phyloP scores from a whole-genome alignment of 2,113 vertebrate genomes.

The Ceyx margarethae region DNA sequence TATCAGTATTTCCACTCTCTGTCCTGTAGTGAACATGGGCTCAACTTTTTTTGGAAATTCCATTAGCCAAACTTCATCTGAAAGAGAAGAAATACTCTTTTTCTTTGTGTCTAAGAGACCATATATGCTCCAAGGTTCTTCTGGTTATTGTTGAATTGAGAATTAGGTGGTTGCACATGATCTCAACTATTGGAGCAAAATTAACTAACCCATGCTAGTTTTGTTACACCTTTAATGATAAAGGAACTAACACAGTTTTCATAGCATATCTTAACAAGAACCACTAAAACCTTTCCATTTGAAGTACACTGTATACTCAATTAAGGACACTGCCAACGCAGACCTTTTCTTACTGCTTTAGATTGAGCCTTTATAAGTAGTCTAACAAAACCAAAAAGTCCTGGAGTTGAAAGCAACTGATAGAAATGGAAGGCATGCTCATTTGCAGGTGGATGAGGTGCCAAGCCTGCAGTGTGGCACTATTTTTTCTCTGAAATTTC shows the following conservation, averaged over 20 bases:
- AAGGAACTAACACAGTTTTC: background rate
- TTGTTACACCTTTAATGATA: background rate
- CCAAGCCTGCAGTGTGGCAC: background rate
- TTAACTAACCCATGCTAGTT: background rate
- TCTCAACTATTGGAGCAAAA: background rate
- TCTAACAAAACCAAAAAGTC: background rate
- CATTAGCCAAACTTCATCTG: background rate
- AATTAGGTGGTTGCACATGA: background rate
- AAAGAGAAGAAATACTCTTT: background rate
- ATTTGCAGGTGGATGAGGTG: background rate
- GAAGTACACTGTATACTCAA: background rate
- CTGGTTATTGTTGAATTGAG: background rate
- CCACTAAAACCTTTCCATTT: background rate
- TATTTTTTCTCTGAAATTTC: background rate
- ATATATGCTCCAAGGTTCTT: background rate
- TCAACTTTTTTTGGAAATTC: background rate
- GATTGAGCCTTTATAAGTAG: fast-evolving
- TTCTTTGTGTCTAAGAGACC: background rate
- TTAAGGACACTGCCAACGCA: background rate
- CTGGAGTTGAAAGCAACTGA: background rate
- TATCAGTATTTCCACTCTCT: background rate
- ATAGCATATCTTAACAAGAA: background rate
- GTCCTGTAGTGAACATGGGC: background rate
- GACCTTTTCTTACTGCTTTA: background rate
- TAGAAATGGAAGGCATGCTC: background rate